Evolutionary conservation across 2,797 vertebrate genomes (phyloP).

Genomic region (Gephyroberyx darwinii): DNA sequence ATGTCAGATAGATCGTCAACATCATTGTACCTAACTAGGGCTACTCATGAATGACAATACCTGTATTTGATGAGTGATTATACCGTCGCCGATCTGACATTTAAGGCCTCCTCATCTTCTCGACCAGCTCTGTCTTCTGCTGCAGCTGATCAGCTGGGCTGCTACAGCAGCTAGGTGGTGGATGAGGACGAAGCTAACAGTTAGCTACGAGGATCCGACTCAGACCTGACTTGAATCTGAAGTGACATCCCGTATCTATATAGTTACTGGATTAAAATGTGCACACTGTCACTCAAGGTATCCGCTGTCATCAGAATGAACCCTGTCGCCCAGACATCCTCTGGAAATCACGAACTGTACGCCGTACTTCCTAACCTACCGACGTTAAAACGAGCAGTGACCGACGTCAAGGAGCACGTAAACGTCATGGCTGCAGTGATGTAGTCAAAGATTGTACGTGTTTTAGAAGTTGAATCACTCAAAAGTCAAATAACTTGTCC

Average conservation of each 20-base stretch:
- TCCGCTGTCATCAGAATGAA: constrained; percentile 2
- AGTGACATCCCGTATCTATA: constrained; percentile 36
- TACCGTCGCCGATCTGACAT: constrained; percentile 42
- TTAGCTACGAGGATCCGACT: constrained; percentile 33
- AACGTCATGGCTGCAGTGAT: not conserved
- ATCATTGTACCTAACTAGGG: not conserved
- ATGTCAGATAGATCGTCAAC: not conserved
- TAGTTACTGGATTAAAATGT: not conserved
- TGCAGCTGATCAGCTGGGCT: constrained; percentile 61
- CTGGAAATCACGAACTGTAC: constrained; percentile 2
- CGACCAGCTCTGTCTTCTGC: constrained; percentile 42
- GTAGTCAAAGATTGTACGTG: constrained; percentile 2
- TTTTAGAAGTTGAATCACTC: not conserved
- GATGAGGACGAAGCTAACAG: constrained; percentile 48
- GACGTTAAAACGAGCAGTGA: constrained; percentile 35
- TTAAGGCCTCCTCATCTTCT: constrained; percentile 68
- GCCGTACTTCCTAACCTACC: constrained; percentile 39
- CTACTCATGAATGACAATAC: constrained; percentile 22
- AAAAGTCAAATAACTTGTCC: too few species aligned
- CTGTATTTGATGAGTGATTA: constrained; percentile 56
- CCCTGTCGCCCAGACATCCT: constrained; percentile 34
- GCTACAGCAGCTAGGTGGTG: constrained; percentile 15
- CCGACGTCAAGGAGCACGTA: constrained; percentile 10
- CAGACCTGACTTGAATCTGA: constrained; percentile 32
- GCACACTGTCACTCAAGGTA: not conserved